phyloP scores from a whole-genome alignment of 1,140 invertebrate species.

The Drosophila rufa region DNA sequence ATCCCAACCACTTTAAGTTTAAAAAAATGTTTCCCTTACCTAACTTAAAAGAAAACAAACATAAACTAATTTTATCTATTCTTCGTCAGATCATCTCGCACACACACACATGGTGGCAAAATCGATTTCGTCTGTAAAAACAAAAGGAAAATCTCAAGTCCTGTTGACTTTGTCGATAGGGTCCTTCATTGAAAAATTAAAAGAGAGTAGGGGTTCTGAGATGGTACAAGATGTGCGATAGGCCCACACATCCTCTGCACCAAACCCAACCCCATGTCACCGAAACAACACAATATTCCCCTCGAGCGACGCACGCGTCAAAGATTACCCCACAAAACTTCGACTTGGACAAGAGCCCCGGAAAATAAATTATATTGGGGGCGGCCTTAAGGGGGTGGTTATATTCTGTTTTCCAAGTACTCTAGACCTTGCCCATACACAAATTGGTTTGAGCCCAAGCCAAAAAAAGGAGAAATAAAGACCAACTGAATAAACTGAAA shows the following conservation, averaged over 20 bases:
- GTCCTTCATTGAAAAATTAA: slow-evolving; percentile 7
- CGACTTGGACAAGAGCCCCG: slow-evolving; percentile 10
- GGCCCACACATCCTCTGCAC: slow-evolving; percentile 16
- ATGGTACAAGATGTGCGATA: slow-evolving; percentile 24
- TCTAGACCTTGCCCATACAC: slow-evolving; percentile 63
- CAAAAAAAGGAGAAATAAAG: background rate
- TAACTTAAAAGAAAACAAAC: background rate
- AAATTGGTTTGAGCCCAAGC: slow-evolving; percentile 45
- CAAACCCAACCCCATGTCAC: background rate
- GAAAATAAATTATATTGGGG: slow-evolving; percentile 23
- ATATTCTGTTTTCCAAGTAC: background rate
- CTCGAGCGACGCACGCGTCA: background rate
- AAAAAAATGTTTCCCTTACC: background rate
- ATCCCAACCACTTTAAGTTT: background rate
- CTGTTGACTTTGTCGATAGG: slow-evolving; percentile 34
- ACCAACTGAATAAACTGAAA: slow-evolving; percentile 3
- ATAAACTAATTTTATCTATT: background rate
- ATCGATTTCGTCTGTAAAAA: slow-evolving; percentile 30
- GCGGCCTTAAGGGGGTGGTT: slow-evolving; percentile 4
- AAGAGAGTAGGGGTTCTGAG: background rate
- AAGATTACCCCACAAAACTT: slow-evolving; percentile 32
- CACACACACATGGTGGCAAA: slow-evolving; percentile 12
- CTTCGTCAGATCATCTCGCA: background rate
- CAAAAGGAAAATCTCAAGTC: slow-evolving; percentile 23
- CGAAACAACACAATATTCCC: background rate